Conservation (phyloP, 2,113 vertebrate species). For the Entomyzon cyanotis region DNA sequence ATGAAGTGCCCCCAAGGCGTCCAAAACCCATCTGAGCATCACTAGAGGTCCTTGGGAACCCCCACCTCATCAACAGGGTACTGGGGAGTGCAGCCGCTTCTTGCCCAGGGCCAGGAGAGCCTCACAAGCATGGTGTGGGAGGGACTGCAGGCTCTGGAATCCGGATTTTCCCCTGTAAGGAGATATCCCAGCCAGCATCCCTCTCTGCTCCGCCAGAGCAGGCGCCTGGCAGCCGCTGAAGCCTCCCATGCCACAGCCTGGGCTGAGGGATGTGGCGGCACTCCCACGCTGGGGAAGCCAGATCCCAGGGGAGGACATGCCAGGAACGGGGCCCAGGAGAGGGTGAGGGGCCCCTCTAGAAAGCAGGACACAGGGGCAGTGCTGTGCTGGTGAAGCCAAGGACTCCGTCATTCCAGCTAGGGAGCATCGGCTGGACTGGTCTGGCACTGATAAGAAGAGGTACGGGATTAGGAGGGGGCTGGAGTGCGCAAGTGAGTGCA, state of each 20-base stretch:
- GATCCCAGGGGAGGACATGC: background rate
- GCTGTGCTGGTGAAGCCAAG: background rate
- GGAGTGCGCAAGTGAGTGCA: accelerated
- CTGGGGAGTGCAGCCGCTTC: accelerated
- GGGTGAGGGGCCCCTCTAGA: accelerated
- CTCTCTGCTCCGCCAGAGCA: background rate
- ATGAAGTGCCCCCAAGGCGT: background rate
- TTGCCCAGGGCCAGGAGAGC: background rate
- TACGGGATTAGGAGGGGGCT: accelerated
- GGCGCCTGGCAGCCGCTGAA: background rate
- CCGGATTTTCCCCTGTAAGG: slow-evolving; percentile 33
- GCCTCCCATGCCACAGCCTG: background rate
- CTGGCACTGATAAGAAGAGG: accelerated
- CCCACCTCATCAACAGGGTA: accelerated
- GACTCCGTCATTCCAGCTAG: background rate
- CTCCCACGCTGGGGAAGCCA: background rate
- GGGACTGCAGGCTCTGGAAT: background rate
- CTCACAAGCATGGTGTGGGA: background rate
- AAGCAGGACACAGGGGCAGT: accelerated
- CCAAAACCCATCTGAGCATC: accelerated
- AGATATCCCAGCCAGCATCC: background rate
- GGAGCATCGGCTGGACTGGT: background rate
- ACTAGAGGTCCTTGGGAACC: accelerated
- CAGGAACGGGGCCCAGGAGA: accelerated
- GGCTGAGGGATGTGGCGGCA: accelerated